phyloP scores from a whole-genome alignment of 2,888 invertebrate species.

The Schizaphis graminum region DNA sequence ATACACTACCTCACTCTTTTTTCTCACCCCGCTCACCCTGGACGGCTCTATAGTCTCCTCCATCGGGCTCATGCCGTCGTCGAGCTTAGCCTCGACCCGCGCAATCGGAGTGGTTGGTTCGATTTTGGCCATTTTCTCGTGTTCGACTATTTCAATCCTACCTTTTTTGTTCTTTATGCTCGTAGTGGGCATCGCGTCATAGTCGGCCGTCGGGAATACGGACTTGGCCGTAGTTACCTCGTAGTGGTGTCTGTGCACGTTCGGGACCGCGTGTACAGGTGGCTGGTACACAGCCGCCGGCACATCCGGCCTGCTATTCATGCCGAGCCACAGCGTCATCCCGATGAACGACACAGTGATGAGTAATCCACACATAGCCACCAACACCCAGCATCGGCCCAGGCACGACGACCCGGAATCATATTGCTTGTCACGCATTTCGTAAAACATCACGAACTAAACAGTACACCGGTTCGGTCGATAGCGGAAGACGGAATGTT shows the following conservation, averaged over 20 bases:
- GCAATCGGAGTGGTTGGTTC: slow-evolving; percentile 28
- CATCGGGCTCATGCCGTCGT: slow-evolving; percentile 42
- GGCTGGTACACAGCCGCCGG: slow-evolving; percentile 57
- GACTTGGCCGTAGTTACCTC: slow-evolving; percentile 43
- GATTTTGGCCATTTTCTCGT: slow-evolving; percentile 55
- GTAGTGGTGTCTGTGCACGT: slow-evolving; percentile 63
- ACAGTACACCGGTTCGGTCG: slow-evolving; percentile 34
- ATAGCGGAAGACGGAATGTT: slow-evolving; percentile 58
- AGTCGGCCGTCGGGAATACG: slow-evolving; percentile 54
- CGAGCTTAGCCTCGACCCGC: slow-evolving; percentile 1
- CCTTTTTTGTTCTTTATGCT: slow-evolving; percentile 67
- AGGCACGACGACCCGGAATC: slow-evolving; percentile 68
- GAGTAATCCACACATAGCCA: slow-evolving; percentile 68
- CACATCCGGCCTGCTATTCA: slow-evolving; percentile 66
- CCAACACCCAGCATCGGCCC: slow-evolving; percentile 69
- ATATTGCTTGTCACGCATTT: slow-evolving; percentile 67
- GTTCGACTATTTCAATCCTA: slow-evolving; percentile 67
- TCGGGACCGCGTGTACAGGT: slow-evolving; percentile 62
- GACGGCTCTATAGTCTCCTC: slow-evolving; percentile 41
- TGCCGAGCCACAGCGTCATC: slow-evolving; percentile 69
- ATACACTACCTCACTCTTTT: slow-evolving; percentile 68
- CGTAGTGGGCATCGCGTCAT: slow-evolving; percentile 66
- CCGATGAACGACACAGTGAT: slow-evolving; percentile 69
- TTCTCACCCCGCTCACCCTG: slow-evolving; percentile 59
- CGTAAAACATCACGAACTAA: slow-evolving; percentile 67